Evolutionary conservation across 2,888 invertebrate genomes (phyloP).

Genomic region (Drosophila cognata): DNA sequence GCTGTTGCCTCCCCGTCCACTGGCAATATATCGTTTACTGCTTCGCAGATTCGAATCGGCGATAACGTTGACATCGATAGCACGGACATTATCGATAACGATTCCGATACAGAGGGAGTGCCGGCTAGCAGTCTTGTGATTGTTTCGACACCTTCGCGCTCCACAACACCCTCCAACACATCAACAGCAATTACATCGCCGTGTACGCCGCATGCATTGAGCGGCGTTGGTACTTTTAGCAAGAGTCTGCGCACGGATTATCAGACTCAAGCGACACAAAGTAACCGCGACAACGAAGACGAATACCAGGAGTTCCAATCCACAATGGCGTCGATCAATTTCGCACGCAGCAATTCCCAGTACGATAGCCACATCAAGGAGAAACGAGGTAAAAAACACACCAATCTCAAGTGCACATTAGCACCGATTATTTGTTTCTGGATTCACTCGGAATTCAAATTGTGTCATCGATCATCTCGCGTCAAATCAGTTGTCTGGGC

Average conservation of each 20-base stretch:
- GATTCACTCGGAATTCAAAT: background rate
- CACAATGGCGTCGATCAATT: conserved; percentile 89
- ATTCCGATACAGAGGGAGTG: conserved; percentile 82
- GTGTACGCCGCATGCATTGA: conserved; percentile 54
- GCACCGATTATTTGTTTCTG: background rate
- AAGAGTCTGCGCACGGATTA: conserved; percentile 79
- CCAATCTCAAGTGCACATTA: background rate
- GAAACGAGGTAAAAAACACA: conserved; percentile 89
- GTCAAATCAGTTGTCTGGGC: conserved; percentile 10
- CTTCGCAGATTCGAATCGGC: conserved; percentile 60
- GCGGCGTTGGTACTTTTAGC: conserved; percentile 77
- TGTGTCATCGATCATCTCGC: conserved; percentile 37
- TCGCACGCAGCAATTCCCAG: conserved; percentile 91
- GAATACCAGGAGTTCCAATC: conserved; percentile 86
- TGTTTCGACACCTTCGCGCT: conserved; percentile 72
- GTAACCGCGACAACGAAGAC: conserved; percentile 64
- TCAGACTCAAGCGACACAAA: conserved; percentile 75
- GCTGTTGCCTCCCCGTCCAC: conserved; percentile 11
- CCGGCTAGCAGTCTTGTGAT: conserved; percentile 81
- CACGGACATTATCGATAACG: conserved; percentile 68
- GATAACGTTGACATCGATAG: conserved; percentile 31
- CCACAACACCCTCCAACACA: conserved; percentile 52
- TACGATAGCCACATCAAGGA: conserved; percentile 94
- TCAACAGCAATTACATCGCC: conserved; percentile 29
- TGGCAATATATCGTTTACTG: conserved; percentile 62